Evolutionary conservation across 2,888 invertebrate species (phyloP).

Genomic region (Osmoderma eremita): DNA sequence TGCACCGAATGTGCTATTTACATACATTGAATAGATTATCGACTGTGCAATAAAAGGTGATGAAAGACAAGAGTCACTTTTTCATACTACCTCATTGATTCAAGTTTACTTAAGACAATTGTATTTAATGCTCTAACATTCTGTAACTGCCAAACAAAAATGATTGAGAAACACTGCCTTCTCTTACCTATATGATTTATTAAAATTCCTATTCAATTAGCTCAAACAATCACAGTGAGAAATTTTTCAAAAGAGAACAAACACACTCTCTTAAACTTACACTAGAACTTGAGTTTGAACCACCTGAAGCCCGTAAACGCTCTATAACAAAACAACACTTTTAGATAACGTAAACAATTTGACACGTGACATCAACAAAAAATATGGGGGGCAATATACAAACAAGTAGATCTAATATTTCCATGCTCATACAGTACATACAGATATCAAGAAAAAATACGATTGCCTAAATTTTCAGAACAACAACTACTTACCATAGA

Average conservation of each 20-base stretch:
- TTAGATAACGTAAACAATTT: constrained; percentile 1
- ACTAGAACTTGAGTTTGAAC: constrained; percentile 64
- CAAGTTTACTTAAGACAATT: too few species aligned
- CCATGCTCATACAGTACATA: constrained; percentile 31
- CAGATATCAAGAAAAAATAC: constrained; percentile 29
- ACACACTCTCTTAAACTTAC: constrained; percentile 59
- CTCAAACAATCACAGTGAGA: neutral
- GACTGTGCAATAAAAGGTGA: too few species aligned
- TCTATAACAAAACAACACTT: constrained; percentile 63
- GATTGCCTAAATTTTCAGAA: constrained; percentile 26
- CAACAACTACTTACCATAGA: constrained; percentile 39
- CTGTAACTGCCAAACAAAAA: too few species aligned
- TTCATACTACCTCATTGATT: too few species aligned
- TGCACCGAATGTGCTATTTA: too few species aligned
- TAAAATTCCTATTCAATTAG: too few species aligned
- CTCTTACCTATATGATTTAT: too few species aligned
- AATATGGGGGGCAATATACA: neutral
- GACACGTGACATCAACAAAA: neutral
- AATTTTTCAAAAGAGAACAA: neutral
- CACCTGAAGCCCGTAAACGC: constrained; percentile 69
- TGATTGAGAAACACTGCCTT: too few species aligned
- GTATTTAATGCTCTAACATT: too few species aligned
- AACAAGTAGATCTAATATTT: constrained; percentile 14
- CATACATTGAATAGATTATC: too few species aligned
- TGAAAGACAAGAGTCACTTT: too few species aligned